Percentiles rank a stretch among this genome's conserved stretches.
These are phyloP conservation scores for Grantiella picta DNA, from an alignment of 2,113 vertebrate species.

Conservation along the genomic window DNA sequence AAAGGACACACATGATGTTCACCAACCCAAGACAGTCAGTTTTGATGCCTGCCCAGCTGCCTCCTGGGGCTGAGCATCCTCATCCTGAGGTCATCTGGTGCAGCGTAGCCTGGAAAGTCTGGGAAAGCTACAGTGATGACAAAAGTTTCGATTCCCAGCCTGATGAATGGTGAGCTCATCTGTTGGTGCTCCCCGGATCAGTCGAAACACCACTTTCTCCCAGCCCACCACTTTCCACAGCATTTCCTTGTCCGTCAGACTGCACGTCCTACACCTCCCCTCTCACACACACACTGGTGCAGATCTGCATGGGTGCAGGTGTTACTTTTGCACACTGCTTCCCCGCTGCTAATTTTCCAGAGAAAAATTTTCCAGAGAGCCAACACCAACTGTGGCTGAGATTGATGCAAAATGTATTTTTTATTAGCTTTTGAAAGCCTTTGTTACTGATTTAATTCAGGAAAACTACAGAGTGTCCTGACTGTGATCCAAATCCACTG, in stretches of 20 bases:
- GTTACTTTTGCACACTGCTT: not conserved
- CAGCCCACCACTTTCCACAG: accelerated
- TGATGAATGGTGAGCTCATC: not conserved
- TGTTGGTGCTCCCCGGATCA: not conserved
- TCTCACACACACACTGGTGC: accelerated
- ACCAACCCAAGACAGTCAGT: not conserved
- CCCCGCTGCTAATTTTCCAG: not conserved
- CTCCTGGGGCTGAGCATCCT: not conserved
- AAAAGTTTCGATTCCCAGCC: not conserved
- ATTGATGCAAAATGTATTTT: not conserved
- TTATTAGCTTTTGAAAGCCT: not conserved
- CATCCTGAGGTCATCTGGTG: not conserved
- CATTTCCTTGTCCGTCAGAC: accelerated
- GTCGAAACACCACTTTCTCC: not conserved
- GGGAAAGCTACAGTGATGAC: not conserved
- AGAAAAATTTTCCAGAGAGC: not conserved
- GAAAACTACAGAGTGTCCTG: not conserved
- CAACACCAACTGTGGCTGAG: accelerated
- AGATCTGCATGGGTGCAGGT: not conserved
- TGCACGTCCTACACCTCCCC: accelerated
- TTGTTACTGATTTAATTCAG: not conserved
- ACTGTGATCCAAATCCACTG: not conserved
- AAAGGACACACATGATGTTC: not conserved
- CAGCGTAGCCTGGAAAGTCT: conserved; percentile 42
- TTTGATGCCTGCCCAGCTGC: not conserved